These are phyloP conservation scores for Laspeyria flexula DNA, from an alignment of 2,888 invertebrate species.

Conservation along the genomic window DNA sequence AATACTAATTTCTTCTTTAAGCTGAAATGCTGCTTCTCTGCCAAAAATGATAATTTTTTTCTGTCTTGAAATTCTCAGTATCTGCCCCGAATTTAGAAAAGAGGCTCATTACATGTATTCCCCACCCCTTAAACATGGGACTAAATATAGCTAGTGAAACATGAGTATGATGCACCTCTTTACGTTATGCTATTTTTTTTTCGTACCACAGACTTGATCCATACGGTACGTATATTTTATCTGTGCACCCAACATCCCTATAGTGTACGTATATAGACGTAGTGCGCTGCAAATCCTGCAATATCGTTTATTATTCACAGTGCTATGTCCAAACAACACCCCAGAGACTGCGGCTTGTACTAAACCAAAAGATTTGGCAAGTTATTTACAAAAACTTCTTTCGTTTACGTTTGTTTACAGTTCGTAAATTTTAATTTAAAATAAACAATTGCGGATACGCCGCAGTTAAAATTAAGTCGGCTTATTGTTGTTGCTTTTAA, in stretches of 20 bases:
- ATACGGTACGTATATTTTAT: constrained; percentile 9
- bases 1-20: no score
- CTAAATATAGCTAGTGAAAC: no score
- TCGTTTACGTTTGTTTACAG: constrained; percentile 21
- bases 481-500: no score
- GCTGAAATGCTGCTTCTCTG: no score
- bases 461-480: background rate
- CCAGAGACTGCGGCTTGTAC: constrained; percentile 14
- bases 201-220: no score
- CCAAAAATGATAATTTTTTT: no score
- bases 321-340: constrained; percentile 35
- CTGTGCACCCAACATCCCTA: constrained; percentile 18
- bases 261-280: constrained; percentile 24
- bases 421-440: constrained; percentile 21
- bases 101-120: no score
- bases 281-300: constrained; percentile 36
- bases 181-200: no score
- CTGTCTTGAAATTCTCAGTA: no score
- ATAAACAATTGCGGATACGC: constrained; percentile 4
- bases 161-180: no score
- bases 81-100: no score
- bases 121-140: no score
- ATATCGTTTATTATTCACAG: constrained; percentile 41
- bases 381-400: constrained; percentile 27
- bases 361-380: constrained; percentile 13